phyloP scores from a whole-genome alignment of 2,113 vertebrate genomes.

The Tachycineta bicolor region DNA sequence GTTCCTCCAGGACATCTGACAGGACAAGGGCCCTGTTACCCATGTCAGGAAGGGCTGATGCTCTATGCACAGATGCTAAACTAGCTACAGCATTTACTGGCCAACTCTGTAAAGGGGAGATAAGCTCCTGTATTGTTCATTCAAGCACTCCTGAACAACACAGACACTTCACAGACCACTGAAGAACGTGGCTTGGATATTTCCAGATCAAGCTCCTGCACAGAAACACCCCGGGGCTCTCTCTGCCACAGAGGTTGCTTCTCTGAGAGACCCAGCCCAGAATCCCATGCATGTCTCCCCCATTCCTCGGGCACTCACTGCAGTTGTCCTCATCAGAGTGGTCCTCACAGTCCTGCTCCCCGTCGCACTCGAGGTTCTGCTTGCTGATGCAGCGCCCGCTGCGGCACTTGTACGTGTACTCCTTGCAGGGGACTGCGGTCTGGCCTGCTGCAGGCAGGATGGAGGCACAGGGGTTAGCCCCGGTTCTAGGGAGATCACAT shows the following conservation, averaged over 20 bases:
- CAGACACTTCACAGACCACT: rapidly evolving
- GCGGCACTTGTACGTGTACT: slow-evolving; percentile 81
- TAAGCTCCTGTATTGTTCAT: rapidly evolving
- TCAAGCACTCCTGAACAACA: not conserved
- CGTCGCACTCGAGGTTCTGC: slow-evolving; percentile 87
- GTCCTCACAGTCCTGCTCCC: slow-evolving; percentile 80
- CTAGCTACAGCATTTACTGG: not conserved
- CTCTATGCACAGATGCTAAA: not conserved
- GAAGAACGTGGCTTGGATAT: not conserved
- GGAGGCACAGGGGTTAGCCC: not conserved
- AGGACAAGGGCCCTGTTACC: not conserved
- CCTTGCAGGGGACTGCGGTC: slow-evolving; percentile 60
- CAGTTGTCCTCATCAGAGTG: slow-evolving; percentile 86
- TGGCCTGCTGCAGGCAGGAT: not conserved
- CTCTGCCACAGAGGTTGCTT: rapidly evolving
- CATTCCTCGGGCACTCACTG: slow-evolving; percentile 65
- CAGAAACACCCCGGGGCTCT: not conserved
- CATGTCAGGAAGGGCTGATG: rapidly evolving
- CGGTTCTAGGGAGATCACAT: rapidly evolving
- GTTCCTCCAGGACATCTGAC: not conserved
- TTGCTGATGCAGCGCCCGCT: slow-evolving; percentile 81
- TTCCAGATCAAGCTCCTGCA: not conserved
- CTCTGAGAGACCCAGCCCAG: not conserved
- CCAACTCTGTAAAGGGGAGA: not conserved
- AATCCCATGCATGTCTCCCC: rapidly evolving